Evolutionary conservation across 2,113 vertebrate species (phyloP), one percentile per base, ranked within the genome.

Genomic region (Athene noctua): DNA sequence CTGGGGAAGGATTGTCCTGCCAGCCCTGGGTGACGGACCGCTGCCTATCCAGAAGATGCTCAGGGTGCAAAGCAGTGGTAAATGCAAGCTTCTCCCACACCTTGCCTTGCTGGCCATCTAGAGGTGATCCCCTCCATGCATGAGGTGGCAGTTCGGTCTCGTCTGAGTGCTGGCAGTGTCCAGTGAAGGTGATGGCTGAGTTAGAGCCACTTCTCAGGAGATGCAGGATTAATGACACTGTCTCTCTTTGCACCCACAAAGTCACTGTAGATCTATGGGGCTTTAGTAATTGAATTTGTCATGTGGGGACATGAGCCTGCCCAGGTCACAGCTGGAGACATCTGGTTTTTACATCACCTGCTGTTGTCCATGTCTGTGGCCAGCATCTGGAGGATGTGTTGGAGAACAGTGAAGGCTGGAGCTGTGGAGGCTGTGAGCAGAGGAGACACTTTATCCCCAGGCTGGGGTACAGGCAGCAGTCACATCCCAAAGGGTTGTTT

Each of bases 371-470:
- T 4, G 23, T 34, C 47, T 68, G 30, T 21, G 82, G 59, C 55
- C 12, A 16, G 85, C 3, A 2, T 3, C 54, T n/a, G 74, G 32
- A 42, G 44, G 27, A n/a, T 22, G 44, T 2, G 23, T 3, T 52
- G 61, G 40, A 70, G 30, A 70, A 13, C 34, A 65, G 57, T 0
- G 1, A 59, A 67, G 20, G 59, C 59, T 73, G 36, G 30, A 15
- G 29, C 58, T 42, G 52, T 5, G 10, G 27, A 52, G 62, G n/a
- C n/a, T 65, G 52, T 16, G 58, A 42, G 89, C 55, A 52, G 70
- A 57, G 62, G 46, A 49, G 42, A 5, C 1, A 0, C 40, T n/a
- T 52, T 2, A 15, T 29, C 36, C 13, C 49, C 0, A 0, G 68
- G 32, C 21, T 6, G 21, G 57, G 75, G 34, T 19, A 42, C 27